Base-by-base conservation (phyloP, 2,888 invertebrate genomes). In the Netelia melanura region DNA sequence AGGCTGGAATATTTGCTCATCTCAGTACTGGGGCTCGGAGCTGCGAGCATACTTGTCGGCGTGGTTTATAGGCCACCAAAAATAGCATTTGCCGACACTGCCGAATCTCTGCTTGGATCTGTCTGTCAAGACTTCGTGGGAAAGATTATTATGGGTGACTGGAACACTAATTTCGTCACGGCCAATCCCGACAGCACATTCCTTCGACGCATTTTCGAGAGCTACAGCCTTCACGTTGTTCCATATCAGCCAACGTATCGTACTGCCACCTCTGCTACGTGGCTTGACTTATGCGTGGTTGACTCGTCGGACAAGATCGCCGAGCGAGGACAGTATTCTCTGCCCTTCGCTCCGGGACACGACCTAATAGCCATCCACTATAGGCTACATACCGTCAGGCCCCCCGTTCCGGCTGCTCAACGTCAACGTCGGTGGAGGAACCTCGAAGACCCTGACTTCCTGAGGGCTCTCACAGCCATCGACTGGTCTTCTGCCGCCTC, bases 131-230 rank as follows among this genome's bases (percentile, higher is more conserved):
- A 74, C 21, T 85, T 71, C 62, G 17, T 17, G 11, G 11, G 61
- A n/a, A 79, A 78, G 25, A 56, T 83, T 1, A 64, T 85, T 2
- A 65, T 80, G 58, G 83, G 83, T 6, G 85, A 85, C 23, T 83
- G 74, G 56, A 85, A 85, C 5, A 38, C 71, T 1, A 38, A 85
- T 44, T 43, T 83, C 0, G 71, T 54, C 48, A 14, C 25, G 0
- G 67, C 48, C 9, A 43, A 48, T 8, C 44, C 62, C 6, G 82
- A 70, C 3, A 56, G 65, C 10, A 10, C 21, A 2, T 83, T 64
- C n/a, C 52, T 83, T 5, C 74, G 64, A 3, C 61, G 79, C 9
- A 44, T 76, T 1, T 71, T 76, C 25, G 23, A 25, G 6, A 48
- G 65, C 21, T 54, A 58, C 6, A 79, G 48, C 23, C 14, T 83